Base-by-base conservation (phyloP, 2,888 invertebrate species). In the Drosophila putrida region DNA sequence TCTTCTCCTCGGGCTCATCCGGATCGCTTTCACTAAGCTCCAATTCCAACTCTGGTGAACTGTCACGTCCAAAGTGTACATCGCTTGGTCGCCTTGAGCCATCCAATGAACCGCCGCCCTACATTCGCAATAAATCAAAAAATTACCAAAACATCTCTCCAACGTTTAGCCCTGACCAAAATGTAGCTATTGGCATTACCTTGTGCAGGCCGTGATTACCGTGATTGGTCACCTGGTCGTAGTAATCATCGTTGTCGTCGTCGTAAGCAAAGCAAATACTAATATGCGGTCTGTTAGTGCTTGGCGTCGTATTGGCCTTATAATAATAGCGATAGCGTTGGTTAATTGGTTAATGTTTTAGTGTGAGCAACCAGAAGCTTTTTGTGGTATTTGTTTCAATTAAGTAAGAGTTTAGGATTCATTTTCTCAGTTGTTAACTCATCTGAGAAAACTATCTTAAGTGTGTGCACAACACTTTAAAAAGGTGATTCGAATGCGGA, bases 1-100 rank as follows among this genome's bases (percentile, higher is more conserved):
- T 93, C 80, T 94, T 94, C 91, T 95, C 93, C 92, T 95, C 93
- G 89, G 95, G 94, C 92, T 96, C 94, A 91, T 96, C 93, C 75
- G 94, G 94, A 92, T 95, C 93, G 92, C 95, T 91, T 93, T 95
- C 92, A 91, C 93, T 93, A 92, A 95, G 92, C 91, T 95, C 93
- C n/a, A 90, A 60, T 90, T 95, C 93, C 91, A 93, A 92, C 92
- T 95, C 94, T 89, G 95, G 91, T 93, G 95, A 91, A 93, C 95
- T 92, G 94, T 95, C 90, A 93, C 91, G 91, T 35, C 91, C 90
- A 49, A 89, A 90, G 57, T 86, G 90, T 2, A 84, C 90, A 79
- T 92, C 93, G 75, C 93, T 93, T 28, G 91, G 78, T 55, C 93
- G 89, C 73, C 93, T 79, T n/a, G 91, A 90, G 41, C 90, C 91